A percentile compares a stretch with the other conserved stretches of the same genome.
Conservation (phyloP, 2,888 invertebrate species). For the Oeneis ivallda region DNA sequence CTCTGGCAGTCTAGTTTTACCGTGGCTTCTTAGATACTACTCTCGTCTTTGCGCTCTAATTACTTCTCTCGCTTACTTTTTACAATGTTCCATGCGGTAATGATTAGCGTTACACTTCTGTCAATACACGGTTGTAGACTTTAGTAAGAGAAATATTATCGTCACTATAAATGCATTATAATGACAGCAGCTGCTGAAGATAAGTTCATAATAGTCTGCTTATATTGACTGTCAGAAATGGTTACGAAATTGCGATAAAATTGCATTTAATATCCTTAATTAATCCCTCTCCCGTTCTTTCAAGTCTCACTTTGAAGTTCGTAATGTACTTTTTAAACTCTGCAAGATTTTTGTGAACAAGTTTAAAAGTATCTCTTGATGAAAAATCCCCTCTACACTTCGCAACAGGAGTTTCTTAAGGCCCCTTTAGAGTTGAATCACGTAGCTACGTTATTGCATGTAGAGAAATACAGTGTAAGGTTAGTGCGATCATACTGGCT, state of each 20-base stretch:
- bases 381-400: constrained; percentile 27
- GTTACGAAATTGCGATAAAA: neutral
- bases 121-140: too few species aligned
- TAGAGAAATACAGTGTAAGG: constrained; percentile 11
- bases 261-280: constrained; percentile 1
- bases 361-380: constrained; percentile 25
- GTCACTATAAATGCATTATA: too few species aligned
- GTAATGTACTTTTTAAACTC: constrained; percentile 10
- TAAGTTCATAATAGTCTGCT: too few species aligned
- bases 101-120: too few species aligned
- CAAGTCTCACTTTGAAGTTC: neutral
- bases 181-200: too few species aligned
- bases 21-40: too few species aligned
- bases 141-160: too few species aligned
- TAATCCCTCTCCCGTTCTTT: neutral
- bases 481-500: constrained; percentile 8
- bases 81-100: too few species aligned
- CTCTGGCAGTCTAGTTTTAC: too few species aligned
- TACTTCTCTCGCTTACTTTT: too few species aligned
- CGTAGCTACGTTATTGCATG: constrained; percentile 34
- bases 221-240: too few species aligned
- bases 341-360: constrained; percentile 20
- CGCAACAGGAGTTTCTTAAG: constrained; percentile 21
- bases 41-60: too few species aligned
- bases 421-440: constrained; percentile 28